Base-by-base conservation (phyloP, 2,113 vertebrate genomes). In the Malurus melanocephalus region DNA sequence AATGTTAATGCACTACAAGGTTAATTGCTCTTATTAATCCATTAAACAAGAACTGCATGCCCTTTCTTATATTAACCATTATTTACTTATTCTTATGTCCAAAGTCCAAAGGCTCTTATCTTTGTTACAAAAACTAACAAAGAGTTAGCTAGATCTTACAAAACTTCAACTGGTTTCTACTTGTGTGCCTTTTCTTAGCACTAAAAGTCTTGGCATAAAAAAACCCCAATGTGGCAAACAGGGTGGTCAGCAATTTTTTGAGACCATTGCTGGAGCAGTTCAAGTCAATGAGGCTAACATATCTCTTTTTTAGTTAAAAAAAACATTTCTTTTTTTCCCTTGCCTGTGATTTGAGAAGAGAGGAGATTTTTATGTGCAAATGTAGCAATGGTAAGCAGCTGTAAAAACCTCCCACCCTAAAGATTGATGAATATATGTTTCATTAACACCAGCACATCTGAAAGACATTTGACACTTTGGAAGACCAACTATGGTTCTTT, bases 21-120 rank as follows among this genome's bases (percentile, higher is more conserved):
- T 95, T 95, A 95, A 94, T 94, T 90, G 89, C 51, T 90, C 71
- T 87, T 95, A 95, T 94, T 95, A 95, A 95, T 92, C 87, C 87
- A 90, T 95, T 89, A 95, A 92, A 90, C 27, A 59, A 82, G 87
- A 93, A 95, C 90, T 5, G 11, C 33, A 69, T 89, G 95, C 89
- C 91, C 91, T 93, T 95, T 95, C 66, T 88, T 87, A 59, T 87
- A 90, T 89, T 85, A 93, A 90, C 89, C 74, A 88, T 82, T 90
- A 94, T 94, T 94, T 95, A 90, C 91, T 92, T 95, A 66, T 84
- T 90, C 90, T 88, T 82, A 57, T 16, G 43, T 76, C 46, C 55
- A 51, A 93, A 90, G 91, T 92, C 92, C 74, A 82, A 82, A 94
- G 87, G 46, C 74, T 85, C 74, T 71, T 88, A 78, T 75, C 49